Evolutionary conservation across 1,140 invertebrate species (phyloP).

Genomic region (Plectrocnemia conspersa): DNA sequence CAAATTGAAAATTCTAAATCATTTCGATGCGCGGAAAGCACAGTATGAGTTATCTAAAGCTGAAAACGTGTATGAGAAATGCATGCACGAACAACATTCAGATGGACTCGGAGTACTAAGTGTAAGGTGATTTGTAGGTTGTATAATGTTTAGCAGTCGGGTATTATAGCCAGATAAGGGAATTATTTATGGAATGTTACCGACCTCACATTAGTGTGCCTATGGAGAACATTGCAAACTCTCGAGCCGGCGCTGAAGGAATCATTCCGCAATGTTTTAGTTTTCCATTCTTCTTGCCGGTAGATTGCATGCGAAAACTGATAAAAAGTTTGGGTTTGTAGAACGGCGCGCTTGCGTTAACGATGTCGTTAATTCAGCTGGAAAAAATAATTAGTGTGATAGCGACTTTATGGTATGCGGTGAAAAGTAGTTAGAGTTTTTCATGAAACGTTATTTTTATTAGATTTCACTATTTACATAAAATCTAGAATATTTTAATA

Average conservation of each 20-base stretch:
- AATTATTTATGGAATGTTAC: slow-evolving; percentile 25
- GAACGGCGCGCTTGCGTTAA: slow-evolving; percentile 8
- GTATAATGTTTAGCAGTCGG: slow-evolving; percentile 23
- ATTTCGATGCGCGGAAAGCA: slow-evolving; percentile 12
- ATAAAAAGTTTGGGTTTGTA: slow-evolving; percentile 18
- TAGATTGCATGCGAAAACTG: slow-evolving; percentile 19
- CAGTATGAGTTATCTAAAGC: background rate
- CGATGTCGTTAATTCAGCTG: slow-evolving; percentile 20
- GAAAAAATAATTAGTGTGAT: too few species aligned
- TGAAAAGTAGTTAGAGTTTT: too few species aligned
- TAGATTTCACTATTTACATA: too few species aligned
- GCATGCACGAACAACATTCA: slow-evolving; percentile 12
- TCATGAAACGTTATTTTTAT: too few species aligned
- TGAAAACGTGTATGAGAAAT: background rate
- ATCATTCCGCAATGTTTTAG: background rate
- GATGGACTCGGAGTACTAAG: slow-evolving; percentile 8
- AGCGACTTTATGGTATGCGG: too few species aligned
- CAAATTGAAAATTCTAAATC: slow-evolving; percentile 8
- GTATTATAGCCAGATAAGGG: slow-evolving; percentile 23
- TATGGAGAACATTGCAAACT: slow-evolving; percentile 1
- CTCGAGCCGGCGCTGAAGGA: background rate
- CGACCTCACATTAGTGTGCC: slow-evolving; percentile 8
- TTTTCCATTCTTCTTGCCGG: slow-evolving; percentile 15
- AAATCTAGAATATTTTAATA: too few species aligned
- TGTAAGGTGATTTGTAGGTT: slow-evolving; percentile 19